A percentile compares a stretch with the other conserved stretches of the same genome.
phyloP scores from a whole-genome alignment of 2,113 vertebrate genomes.

The Caranx melampygus region DNA sequence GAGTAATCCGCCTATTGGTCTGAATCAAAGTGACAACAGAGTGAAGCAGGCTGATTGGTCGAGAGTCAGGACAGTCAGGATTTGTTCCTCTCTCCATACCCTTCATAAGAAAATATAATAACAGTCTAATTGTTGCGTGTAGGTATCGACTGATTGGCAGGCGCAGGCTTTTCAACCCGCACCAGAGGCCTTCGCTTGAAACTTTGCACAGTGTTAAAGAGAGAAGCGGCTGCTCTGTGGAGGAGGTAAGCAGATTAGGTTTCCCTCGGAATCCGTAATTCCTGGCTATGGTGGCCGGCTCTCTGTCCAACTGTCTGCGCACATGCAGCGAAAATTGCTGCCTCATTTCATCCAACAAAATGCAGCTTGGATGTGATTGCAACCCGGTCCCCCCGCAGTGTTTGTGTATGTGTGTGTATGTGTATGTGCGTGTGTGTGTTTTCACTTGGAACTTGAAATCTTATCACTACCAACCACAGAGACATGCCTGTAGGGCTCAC shows the following conservation, averaged over 20 bases:
- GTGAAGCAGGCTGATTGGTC: constrained; percentile 59
- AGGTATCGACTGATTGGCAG: background rate
- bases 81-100: constrained; percentile 1
- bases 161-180: background rate
- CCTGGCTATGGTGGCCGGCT: constrained; percentile 32
- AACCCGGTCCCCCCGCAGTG: background rate
- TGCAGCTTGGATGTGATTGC: background rate
- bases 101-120: constrained; percentile 17
- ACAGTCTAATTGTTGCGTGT: background rate
- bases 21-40: constrained; percentile 53
- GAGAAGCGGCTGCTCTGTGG: constrained; percentile 30
- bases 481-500: constrained; percentile 24
- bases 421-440: background rate
- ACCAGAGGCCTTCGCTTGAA: background rate
- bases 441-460: constrained; percentile 33
- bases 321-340: background rate
- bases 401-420: background rate
- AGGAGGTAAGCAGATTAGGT: constrained; percentile 85
- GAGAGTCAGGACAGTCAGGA: background rate
- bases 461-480: constrained; percentile 12
- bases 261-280: constrained; percentile 65
- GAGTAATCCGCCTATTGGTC: constrained; percentile 67
- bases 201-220: background rate
- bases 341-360: background rate
- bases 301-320: constrained; percentile 6